Base-by-base conservation (phyloP, 2,888 invertebrate species). In the Eurois occulta region DNA sequence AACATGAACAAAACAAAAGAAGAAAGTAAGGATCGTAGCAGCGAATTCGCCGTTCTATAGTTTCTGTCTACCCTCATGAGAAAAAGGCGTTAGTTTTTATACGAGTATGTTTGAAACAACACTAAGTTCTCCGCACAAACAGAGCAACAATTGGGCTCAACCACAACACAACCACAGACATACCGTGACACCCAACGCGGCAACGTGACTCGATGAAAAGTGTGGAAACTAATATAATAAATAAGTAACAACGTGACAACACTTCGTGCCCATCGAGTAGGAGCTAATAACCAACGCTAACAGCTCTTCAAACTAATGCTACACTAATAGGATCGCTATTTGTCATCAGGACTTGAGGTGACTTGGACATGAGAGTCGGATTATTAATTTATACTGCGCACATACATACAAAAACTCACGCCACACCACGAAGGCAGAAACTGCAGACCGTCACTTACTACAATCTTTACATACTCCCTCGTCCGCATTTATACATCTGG, bases 251-350 rank as follows among this genome's bases (percentile, higher is more conserved):
- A 32, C 83, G 78, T 83, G 88, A 84, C 21, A 13, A 64, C 55
- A 68, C 69, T 65, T 83, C 86, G 86, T 86, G 86, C 5, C 52
- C 58, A 0, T 70, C 83, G 69, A 72, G 80, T 74, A 62, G n/a
- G 13, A 28, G 66, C 60, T 67, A 83, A 81, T 86, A 13, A 68
- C 2, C 48, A 38, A 10, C 46, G 72, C 72, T 83, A 78, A 86
- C 28, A 79, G 21, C 80, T 75, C 71, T 84, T 71, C 75, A 68
- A 62, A 75, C 70, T 18, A 28, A 67, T 64, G 64, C 35, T 43
- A 18, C 55, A 68, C 38, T 55, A 65, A 76, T 46, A 58, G n/a
- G 38, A 35, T 32, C 46, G 24, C 21, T 68, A 41, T 48, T 72
- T 72, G 66, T 75, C 81, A 73, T 3, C 58, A 38, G 2, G 41